A percentile compares a stretch with the other conserved stretches of the same genome.
Conservation (phyloP, 2,113 vertebrate species). For the Amazona guildingii region DNA sequence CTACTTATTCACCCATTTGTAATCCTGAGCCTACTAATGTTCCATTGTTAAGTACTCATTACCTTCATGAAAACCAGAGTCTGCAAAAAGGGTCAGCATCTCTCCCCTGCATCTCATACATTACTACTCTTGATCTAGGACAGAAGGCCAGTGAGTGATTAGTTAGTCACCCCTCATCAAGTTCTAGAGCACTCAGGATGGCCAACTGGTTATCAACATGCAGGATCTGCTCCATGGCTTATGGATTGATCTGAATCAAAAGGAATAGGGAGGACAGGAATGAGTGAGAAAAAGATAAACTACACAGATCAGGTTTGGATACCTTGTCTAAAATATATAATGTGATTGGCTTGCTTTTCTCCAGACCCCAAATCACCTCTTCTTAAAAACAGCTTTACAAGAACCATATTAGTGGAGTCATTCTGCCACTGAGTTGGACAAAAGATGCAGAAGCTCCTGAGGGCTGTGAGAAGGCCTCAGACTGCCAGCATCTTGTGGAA, state of each 20-base stretch:
- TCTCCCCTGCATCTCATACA: not conserved
- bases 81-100: not conserved
- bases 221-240: not conserved
- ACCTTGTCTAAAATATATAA: not conserved
- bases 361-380: not conserved
- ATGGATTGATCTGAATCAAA: not conserved
- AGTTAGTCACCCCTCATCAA: not conserved
- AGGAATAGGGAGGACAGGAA: not conserved
- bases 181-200: not conserved
- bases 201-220: not conserved
- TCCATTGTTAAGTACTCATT: not conserved
- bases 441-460: not conserved
- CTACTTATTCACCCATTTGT: not conserved
- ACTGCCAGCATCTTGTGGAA: not conserved
- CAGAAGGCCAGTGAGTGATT: not conserved
- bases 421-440: not conserved
- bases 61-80: not conserved
- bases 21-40: not conserved
- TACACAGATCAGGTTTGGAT: not conserved
- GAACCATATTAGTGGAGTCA: not conserved
- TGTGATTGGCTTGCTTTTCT: not conserved
- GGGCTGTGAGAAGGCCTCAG: fast-evolving
- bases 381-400: not conserved
- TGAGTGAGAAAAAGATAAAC: not conserved
- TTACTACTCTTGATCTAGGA: not conserved